Evolutionary conservation across 2,888 invertebrate genomes (phyloP).

Genomic region (Acanthosepion pharaonis): DNA sequence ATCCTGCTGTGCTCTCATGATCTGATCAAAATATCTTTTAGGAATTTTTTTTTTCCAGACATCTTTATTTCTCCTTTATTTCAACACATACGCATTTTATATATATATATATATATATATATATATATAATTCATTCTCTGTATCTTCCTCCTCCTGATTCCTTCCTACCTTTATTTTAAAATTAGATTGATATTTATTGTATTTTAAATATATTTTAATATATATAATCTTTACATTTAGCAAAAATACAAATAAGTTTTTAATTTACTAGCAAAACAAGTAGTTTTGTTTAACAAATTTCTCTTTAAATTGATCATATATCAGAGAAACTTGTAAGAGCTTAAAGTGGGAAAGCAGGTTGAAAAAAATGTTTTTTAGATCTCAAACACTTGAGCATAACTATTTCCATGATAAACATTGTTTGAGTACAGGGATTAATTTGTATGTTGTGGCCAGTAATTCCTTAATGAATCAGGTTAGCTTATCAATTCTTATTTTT

Average conservation of each 20-base stretch:
- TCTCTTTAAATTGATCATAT: neutral
- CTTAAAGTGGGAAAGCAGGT: neutral
- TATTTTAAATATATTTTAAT: neutral
- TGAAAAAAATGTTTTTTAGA: neutral
- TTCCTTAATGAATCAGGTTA: neutral
- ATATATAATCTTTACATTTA: neutral
- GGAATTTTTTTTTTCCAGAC: neutral
- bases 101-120: too few relatives aligned
- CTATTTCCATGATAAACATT: neutral
- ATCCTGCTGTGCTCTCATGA: constrained; percentile 6
- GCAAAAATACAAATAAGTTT: neutral
- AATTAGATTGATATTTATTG: neutral
- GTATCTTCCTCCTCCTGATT: neutral
- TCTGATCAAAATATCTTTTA: neutral
- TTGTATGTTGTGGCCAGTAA: neutral
- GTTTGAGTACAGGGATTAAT: neutral
- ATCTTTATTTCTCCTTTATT: neutral
- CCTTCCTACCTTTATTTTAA: neutral
- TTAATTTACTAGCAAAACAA: neutral
- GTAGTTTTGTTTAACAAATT: neutral
- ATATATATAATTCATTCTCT: neutral
- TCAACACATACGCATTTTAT: neutral
- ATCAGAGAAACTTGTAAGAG: neutral
- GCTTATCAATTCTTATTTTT: too few relatives aligned
- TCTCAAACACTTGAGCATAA: neutral